Conservation (phyloP, 2,888 invertebrate species). For the Tetheella fluctuosa region DNA sequence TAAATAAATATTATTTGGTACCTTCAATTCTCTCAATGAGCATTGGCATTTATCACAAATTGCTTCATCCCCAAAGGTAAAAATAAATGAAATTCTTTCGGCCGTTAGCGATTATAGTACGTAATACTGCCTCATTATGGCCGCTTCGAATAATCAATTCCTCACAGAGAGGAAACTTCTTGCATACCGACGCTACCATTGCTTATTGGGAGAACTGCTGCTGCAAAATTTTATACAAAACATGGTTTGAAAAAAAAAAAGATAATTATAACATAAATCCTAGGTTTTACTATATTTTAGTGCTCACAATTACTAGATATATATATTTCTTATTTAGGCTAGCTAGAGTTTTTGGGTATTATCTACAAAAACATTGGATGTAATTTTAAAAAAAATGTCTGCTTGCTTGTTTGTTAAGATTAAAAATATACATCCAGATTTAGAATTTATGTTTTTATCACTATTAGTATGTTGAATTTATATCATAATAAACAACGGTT, state of each 20-base stretch:
- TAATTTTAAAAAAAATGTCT: no score
- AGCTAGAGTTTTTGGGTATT: no score
- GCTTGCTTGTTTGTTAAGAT: no score
- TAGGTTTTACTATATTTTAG: no score
- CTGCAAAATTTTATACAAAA: neutral
- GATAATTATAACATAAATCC: no score
- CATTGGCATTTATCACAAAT: neutral
- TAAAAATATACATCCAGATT: no score
- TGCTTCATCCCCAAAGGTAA: neutral
- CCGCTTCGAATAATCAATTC: conserved; percentile 10
- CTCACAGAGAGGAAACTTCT: neutral
- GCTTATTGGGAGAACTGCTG: neutral
- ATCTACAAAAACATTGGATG: no score
- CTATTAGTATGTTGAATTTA: no score
- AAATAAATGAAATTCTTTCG: conserved; percentile 9
- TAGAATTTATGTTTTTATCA: no score
- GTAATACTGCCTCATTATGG: conserved; percentile 8
- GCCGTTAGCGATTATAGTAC: conserved; percentile 11
- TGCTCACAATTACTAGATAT: no score
- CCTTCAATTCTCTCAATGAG: conserved; percentile 2
- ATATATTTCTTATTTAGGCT: no score
- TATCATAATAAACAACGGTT: neutral
- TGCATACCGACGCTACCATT: neutral
- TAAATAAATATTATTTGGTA: neutral
- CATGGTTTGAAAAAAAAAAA: no score